These are phyloP conservation scores for Sparus aurata DNA, from an alignment of 2,797 vertebrate genomes.

Conservation along the genomic window DNA sequence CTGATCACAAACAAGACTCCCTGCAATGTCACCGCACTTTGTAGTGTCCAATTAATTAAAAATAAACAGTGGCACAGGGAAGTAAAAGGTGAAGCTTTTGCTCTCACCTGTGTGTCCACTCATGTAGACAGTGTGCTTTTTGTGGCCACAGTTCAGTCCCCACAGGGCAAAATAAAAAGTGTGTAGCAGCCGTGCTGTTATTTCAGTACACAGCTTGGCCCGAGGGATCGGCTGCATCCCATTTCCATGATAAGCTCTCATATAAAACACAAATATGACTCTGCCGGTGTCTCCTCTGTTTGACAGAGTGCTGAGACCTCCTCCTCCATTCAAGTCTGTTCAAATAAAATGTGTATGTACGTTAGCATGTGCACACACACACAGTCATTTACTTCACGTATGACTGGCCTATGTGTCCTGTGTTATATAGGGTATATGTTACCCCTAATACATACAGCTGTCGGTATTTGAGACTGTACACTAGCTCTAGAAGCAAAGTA, in stretches of 20 bases:
- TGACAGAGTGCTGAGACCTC: background rate
- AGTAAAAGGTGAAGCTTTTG: background rate
- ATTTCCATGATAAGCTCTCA: slow-evolving; percentile 37
- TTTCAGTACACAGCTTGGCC: slow-evolving; percentile 2
- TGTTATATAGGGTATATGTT: background rate
- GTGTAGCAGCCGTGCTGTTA: background rate
- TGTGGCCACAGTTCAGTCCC: slow-evolving; percentile 1
- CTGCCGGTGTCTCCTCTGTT: background rate
- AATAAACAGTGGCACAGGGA: background rate
- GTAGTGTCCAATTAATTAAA: background rate
- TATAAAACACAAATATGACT: slow-evolving; percentile 30
- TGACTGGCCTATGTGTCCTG: background rate
- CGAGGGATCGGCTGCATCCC: slow-evolving; percentile 26
- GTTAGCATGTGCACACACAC: background rate
- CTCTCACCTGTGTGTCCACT: slow-evolving; percentile 1
- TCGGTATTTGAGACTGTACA: background rate
- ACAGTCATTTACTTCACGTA: background rate
- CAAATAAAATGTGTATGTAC: background rate
- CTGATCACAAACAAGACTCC: background rate
- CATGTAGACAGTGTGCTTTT: background rate
- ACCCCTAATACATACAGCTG: background rate
- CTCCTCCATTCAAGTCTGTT: slow-evolving; percentile 12
- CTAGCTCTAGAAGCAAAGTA: background rate
- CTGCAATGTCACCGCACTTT: background rate
- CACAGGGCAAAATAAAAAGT: background rate